Evolutionary conservation across 2,113 vertebrate species (phyloP).

Genomic region (Ifrita kowaldi): DNA sequence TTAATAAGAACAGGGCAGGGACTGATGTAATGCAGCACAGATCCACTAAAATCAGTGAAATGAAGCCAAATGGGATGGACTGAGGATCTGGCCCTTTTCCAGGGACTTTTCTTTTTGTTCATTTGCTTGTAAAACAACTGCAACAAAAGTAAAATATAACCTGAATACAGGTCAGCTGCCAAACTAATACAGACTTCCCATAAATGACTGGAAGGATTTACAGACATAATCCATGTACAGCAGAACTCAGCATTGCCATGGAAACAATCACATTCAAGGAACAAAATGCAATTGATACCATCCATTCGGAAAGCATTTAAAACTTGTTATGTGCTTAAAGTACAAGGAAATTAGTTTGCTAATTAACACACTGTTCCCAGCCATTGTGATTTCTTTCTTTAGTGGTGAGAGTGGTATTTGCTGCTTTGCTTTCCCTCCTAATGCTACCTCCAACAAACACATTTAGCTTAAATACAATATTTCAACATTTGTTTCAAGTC

Average conservation of each 20-base stretch:
- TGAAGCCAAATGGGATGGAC: background rate
- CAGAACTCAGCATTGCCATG: background rate
- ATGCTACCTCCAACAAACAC: background rate
- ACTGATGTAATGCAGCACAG: background rate
- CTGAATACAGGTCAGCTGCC: constrained; percentile 27
- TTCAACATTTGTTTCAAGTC: constrained; percentile 38
- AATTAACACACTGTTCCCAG: constrained; percentile 40
- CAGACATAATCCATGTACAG: background rate
- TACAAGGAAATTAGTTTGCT: constrained; percentile 44
- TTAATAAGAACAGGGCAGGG: background rate
- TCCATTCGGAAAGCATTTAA: constrained; percentile 40
- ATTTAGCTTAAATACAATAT: constrained; percentile 48
- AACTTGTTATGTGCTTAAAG: constrained; percentile 30
- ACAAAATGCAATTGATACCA: constrained; percentile 5
- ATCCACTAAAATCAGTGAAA: background rate
- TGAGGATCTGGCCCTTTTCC: background rate
- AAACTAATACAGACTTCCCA: background rate
- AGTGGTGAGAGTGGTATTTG: background rate
- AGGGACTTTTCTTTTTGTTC: background rate
- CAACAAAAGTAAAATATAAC: background rate
- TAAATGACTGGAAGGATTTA: constrained; percentile 10
- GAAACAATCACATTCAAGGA: constrained; percentile 48
- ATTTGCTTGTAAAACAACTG: constrained; percentile 2
- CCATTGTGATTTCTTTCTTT: constrained; percentile 23
- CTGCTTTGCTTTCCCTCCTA: background rate